Evolutionary conservation across 2,797 vertebrate species (phyloP), one percentile per base, ranked within the genome.

Genomic region (Scolopax bukidnonensis): DNA sequence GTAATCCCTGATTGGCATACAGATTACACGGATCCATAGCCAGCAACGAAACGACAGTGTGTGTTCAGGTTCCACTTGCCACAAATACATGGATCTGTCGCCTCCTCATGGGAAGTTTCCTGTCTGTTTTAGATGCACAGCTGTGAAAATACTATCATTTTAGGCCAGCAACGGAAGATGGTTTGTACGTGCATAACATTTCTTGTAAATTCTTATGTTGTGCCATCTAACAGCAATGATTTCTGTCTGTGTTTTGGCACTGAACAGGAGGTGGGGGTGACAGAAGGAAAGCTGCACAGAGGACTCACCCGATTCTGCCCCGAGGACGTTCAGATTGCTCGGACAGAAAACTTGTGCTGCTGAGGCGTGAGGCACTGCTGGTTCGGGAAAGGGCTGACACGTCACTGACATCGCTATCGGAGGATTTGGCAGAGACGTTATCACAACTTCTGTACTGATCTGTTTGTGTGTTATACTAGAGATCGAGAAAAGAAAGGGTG

Each of bases 351-450:
- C 99, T 99, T 98, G 99, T 99, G 98, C 99, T 99, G 98, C 99
- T 99, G 98, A 99, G 99, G 97, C 99, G 99, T 89, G 99, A 99
- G 98, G 99, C 99, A 98, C 99, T 99, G 98, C 99, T 99, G 98
- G 99, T 99, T 82, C 98, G 98, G 97, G 99, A 99, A 97, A 99
- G 98, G 97, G 98, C 99, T 47, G 99, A 99, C 97, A 98, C 98
- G 54, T 99, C 99, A 78, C 99, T 99, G 98, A 98, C 98, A 90
- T 99, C 99, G 24, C 99, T 99, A 98, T 99, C 99, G 73, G 99
- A 99, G 65, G 99, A 99, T 83, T 98, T 98, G 95, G 99, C 99
- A 36, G 99, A 99, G 98, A 99, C 98, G 98, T 99, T 99, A 97
- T 99, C 99, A 94, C 99, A 99, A 98, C 99, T 99, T 96, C 98